phyloP scores from a whole-genome alignment of 2,113 vertebrate species.

The Poecilia latipinna region DNA sequence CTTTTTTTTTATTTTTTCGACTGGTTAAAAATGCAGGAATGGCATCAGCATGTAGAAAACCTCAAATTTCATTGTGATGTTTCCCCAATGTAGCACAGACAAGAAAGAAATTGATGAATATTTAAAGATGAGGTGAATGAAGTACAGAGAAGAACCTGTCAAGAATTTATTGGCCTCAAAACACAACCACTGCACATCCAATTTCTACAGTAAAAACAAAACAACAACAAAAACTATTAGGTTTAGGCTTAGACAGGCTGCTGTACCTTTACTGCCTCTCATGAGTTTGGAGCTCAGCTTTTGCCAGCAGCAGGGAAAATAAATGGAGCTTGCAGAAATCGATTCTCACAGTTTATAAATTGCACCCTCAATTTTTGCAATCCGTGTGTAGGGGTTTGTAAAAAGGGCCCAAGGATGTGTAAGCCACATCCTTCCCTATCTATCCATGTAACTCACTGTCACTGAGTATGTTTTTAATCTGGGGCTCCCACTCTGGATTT shows the following conservation, averaged over 20 bases:
- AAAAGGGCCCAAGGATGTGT: neutral
- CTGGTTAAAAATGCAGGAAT: neutral
- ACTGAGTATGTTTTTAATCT: neutral
- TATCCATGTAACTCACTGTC: neutral
- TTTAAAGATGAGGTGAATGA: neutral
- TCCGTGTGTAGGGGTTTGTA: neutral
- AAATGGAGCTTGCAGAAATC: neutral
- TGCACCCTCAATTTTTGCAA: neutral
- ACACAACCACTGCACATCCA: neutral
- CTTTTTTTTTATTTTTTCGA: neutral
- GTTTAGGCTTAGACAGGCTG: neutral
- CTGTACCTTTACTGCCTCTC: neutral
- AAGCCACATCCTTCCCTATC: neutral
- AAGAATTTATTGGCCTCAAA: neutral
- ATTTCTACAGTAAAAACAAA: no score
- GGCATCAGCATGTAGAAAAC: neutral
- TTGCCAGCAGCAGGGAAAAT: neutral
- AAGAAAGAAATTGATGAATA: neutral
- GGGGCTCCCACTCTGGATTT: neutral
- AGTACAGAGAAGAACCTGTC: neutral
- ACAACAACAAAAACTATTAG: no score
- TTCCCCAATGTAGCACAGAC: neutral
- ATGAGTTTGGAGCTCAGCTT: neutral
- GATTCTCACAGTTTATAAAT: conserved; percentile 1
- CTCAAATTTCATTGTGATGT: neutral